A percentile compares a stretch with the other conserved stretches of the same genome.
These are phyloP conservation scores for Prunella himalayana DNA, from an alignment of 2,113 vertebrate species.

Conservation along the genomic window DNA sequence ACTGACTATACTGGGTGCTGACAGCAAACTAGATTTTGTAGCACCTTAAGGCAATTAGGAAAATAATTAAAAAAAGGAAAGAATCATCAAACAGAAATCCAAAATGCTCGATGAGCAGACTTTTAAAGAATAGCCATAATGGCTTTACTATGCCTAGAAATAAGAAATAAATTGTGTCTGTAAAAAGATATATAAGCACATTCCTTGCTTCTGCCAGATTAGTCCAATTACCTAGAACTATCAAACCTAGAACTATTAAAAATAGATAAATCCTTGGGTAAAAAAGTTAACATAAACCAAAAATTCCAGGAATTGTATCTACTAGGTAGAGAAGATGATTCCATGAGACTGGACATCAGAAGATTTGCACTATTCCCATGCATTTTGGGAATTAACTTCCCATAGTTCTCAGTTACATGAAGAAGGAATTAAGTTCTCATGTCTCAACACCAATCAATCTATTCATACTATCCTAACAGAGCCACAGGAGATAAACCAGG, in stretches of 20 bases:
- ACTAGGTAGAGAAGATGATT: background rate
- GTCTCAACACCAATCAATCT: background rate
- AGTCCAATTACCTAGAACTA: background rate
- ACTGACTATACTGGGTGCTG: conserved; percentile 94
- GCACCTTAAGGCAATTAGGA: conserved; percentile 72
- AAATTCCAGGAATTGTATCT: background rate
- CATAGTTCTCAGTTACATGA: background rate
- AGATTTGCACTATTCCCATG: background rate
- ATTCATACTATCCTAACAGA: background rate
- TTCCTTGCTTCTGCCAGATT: background rate
- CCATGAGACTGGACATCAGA: background rate
- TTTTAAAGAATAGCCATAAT: background rate
- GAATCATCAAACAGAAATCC: background rate
- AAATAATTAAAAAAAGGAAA: background rate
- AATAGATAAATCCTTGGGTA: background rate
- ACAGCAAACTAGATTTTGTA: conserved; percentile 94
- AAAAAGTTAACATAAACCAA: background rate
- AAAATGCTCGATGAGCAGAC: background rate
- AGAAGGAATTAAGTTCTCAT: background rate
- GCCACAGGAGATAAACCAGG: background rate
- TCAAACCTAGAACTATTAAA: too few relatives aligned
- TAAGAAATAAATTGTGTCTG: background rate
- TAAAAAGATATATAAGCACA: background rate
- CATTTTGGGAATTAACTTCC: background rate
- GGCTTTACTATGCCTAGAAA: background rate